Percentiles rank a stretch among this genome's conserved stretches.
Evolutionary conservation across 2,113 vertebrate genomes (phyloP).

Genomic region (Albula glossodonta): DNA sequence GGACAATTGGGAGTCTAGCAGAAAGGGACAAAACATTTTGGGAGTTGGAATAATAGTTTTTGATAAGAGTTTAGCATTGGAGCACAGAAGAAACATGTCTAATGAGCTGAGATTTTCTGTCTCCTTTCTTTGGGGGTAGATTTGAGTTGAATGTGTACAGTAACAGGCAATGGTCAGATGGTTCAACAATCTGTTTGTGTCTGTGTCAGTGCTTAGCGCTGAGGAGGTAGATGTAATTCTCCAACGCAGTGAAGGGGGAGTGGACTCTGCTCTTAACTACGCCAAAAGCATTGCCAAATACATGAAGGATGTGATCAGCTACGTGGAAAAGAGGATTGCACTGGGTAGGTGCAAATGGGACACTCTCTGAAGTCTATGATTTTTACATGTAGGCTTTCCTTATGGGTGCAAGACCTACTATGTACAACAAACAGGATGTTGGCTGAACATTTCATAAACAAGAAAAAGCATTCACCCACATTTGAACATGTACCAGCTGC

Average conservation of each 20-base stretch:
- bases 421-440: not conserved
- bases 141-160: too few relatives aligned
- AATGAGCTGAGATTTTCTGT: too few relatives aligned
- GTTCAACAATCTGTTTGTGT: constrained; percentile 12
- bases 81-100: too few relatives aligned
- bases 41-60: not conserved
- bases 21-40: not conserved
- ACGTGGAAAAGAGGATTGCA: constrained; percentile 81
- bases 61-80: too few relatives aligned
- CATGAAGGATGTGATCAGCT: constrained; percentile 89
- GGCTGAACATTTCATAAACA: not conserved
- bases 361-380: not conserved
- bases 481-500: not conserved
- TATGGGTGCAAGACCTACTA: not conserved
- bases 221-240: constrained; percentile 88
- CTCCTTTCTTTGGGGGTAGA: too few relatives aligned
- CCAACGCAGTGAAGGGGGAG: constrained; percentile 87
- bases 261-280: constrained; percentile 84
- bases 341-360: constrained; percentile 72
- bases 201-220: constrained; percentile 46
- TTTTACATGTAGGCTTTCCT: not conserved
- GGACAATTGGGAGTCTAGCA: not conserved
- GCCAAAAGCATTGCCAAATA: constrained; percentile 92
- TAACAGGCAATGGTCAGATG: too few relatives aligned
- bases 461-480: not conserved